Evolutionary conservation across 1,140 invertebrate genomes (phyloP).

Genomic region (Calliopsis andreniformis): DNA sequence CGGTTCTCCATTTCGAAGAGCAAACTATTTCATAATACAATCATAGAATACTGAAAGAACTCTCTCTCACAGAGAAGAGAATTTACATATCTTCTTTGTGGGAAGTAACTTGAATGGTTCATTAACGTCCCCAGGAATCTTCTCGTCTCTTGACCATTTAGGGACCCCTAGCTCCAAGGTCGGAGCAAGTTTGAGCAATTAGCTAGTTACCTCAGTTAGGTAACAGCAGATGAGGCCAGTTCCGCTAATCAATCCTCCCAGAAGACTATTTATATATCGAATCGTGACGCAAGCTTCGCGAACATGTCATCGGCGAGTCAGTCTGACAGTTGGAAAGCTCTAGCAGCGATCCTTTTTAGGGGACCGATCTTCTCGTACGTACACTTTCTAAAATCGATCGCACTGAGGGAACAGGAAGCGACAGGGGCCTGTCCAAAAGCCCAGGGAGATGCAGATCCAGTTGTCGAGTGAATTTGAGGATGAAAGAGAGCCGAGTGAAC

Average conservation of each 20-base stretch:
- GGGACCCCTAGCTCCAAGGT: conserved; percentile 2
- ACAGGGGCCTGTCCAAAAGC: conserved; percentile 2
- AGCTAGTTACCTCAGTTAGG: too few relatives aligned
- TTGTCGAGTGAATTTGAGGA: too few relatives aligned
- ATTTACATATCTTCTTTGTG: too few relatives aligned
- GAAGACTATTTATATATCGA: background rate
- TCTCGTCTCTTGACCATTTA: background rate
- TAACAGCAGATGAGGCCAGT: conserved; percentile 1
- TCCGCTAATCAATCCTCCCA: background rate
- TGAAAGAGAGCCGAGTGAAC: conserved; percentile 26
- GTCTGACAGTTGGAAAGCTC: background rate
- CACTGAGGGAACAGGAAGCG: conserved; percentile 66
- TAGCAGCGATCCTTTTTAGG: background rate
- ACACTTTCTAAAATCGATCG: conserved; percentile 78
- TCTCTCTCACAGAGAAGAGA: too few relatives aligned
- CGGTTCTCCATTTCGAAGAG: background rate
- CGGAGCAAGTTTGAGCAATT: too few relatives aligned
- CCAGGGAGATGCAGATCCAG: conserved; percentile 20
- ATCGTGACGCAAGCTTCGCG: conserved; percentile 4
- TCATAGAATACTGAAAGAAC: too few relatives aligned
- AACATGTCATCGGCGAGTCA: background rate
- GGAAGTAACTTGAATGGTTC: background rate
- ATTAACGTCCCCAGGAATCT: background rate
- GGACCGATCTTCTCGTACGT: conserved; percentile 1
- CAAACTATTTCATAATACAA: too few relatives aligned